These are phyloP conservation scores for Zonotrichia albicollis DNA, from an alignment of 2,797 vertebrate species.

Conservation along the genomic window DNA sequence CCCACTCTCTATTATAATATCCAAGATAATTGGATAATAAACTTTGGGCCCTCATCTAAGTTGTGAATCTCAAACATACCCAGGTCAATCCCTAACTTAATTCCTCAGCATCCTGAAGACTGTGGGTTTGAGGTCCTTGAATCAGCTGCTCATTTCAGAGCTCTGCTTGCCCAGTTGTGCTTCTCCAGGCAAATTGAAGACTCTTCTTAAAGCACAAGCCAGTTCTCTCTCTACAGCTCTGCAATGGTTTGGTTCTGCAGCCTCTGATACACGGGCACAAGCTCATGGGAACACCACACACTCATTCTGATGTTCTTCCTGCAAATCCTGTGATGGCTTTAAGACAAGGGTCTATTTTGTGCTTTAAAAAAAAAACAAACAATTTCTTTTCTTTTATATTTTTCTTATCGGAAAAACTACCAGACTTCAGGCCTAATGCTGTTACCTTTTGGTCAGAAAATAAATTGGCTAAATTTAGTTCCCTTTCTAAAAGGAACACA, in stretches of 20 bases:
- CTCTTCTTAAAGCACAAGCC: background rate
- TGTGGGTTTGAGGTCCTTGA: rapidly evolving
- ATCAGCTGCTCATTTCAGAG: background rate
- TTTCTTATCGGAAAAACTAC: background rate
- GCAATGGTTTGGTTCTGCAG: background rate
- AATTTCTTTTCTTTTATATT: too few species aligned
- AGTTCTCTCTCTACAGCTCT: background rate
- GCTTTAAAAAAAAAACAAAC: background rate
- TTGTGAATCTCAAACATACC: rapidly evolving
- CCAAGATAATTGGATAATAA: background rate
- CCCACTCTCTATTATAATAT: rapidly evolving
- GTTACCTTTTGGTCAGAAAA: background rate
- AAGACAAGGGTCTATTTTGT: background rate
- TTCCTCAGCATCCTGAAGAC: background rate
- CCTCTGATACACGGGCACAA: background rate
- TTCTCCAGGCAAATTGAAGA: background rate
- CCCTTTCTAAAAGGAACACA: background rate
- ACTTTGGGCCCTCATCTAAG: background rate
- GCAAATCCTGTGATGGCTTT: background rate
- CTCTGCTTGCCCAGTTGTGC: background rate
- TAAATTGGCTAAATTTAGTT: background rate
- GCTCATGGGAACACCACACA: background rate
- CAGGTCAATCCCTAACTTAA: background rate
- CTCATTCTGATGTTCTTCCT: background rate
- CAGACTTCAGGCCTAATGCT: background rate